These are phyloP conservation scores for Limulus polyphemus DNA, from an alignment of 2,888 invertebrate species.

Conservation along the genomic window DNA sequence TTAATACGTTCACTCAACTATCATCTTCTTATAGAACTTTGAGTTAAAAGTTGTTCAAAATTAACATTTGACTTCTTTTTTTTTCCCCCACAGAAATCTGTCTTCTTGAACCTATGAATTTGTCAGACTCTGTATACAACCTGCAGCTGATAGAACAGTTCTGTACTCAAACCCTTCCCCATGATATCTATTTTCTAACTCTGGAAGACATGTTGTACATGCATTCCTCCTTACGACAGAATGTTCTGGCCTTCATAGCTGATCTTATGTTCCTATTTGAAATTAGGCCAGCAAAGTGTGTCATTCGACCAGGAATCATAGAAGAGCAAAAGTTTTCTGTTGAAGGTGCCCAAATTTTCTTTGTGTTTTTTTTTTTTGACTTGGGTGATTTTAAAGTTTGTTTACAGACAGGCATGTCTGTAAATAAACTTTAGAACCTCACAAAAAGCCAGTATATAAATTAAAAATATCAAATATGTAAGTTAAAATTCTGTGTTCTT, in stretches of 20 bases:
- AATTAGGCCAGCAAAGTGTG: constrained; percentile 74
- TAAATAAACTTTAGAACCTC: no score
- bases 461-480: no score
- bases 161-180: constrained; percentile 69
- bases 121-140: constrained; percentile 83
- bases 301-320: constrained; percentile 54
- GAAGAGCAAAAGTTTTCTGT: background rate
- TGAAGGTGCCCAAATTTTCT: no score
- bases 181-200: constrained; percentile 80
- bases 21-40: no score
- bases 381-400: no score
- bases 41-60: no score
- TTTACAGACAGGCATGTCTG: no score
- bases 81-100: background rate
- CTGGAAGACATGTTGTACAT: constrained; percentile 92
- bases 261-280: constrained; percentile 88
- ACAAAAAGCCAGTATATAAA: no score
- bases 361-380: no score
- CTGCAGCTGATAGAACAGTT: constrained; percentile 75
- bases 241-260: constrained; percentile 77
- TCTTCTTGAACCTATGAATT: constrained; percentile 50
- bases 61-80: no score
- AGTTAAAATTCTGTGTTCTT: no score
- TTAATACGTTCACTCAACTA: no score
- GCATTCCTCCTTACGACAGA: constrained; percentile 80